Evolutionary conservation across 2,113 vertebrate genomes (phyloP).

Genomic region (Aspiorhynchus laticeps): DNA sequence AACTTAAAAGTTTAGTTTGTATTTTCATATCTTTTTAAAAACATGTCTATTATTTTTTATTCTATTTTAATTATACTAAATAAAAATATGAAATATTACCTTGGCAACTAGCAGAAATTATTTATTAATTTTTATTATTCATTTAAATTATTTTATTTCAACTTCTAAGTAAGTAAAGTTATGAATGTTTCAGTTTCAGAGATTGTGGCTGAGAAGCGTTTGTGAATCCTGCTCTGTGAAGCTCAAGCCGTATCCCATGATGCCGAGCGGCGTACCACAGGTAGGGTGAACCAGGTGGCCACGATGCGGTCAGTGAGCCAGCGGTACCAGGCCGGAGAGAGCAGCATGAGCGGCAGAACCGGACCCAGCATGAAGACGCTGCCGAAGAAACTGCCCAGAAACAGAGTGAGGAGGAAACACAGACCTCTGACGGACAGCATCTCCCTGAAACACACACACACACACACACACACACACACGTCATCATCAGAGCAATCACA

Average conservation of each 20-base stretch:
- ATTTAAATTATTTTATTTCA: too few relatives aligned
- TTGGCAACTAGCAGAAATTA: too few relatives aligned
- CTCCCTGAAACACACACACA: constrained; percentile 77
- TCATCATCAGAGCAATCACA: background rate
- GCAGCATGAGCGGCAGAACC: constrained; percentile 88
- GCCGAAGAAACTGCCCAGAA: constrained; percentile 92
- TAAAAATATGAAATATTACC: too few relatives aligned
- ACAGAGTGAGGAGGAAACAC: constrained; percentile 88
- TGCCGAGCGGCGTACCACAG: constrained; percentile 80
- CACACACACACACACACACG: too few relatives aligned
- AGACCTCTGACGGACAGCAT: constrained; percentile 90
- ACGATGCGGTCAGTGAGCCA: constrained; percentile 92
- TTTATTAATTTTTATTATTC: too few relatives aligned
- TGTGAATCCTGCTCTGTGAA: background rate
- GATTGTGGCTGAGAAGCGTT: background rate
- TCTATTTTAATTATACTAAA: too few relatives aligned
- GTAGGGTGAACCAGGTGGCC: constrained; percentile 94
- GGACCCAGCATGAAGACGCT: constrained; percentile 94
- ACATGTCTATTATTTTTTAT: too few relatives aligned
- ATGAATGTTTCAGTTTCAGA: too few relatives aligned
- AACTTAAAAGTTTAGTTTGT: too few relatives aligned
- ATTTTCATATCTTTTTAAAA: too few relatives aligned
- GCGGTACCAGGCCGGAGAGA: constrained; percentile 93
- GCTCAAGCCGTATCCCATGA: background rate
- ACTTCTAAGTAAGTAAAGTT: too few relatives aligned